Evolutionary conservation across 2,797 vertebrate species (phyloP), one percentile per base, ranked within the genome.

Genomic region (Pangasius larnaudii): DNA sequence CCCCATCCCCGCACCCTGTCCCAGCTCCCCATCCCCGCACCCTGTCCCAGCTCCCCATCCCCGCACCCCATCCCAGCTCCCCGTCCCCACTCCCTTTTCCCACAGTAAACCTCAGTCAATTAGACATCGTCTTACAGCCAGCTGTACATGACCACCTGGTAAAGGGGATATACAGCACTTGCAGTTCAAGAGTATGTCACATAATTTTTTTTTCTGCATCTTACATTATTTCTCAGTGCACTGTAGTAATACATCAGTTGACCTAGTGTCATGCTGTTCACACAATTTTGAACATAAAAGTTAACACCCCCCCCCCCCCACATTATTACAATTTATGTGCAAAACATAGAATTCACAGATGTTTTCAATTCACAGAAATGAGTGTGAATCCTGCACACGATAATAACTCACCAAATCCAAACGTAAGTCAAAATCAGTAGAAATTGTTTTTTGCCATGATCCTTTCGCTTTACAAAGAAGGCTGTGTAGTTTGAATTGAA

Each of bases 131-230:
- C 74, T 84, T 67, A 56, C 61, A 65, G 58, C 72, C 84, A 82
- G 84, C 83, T 82, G 88, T 71, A 72, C 65, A 61, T 51, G 39
- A 63, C 27, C 39, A 85, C 77, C 87, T 88, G 77, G 87, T 39
- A 84, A 71, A 61, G 19, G 1, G 11, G 61, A 49, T 58, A 46
- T 46, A 59, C 33, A 59, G 56, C 42, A 36, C 22, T 65, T 13
- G 36, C 22, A 16, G 74, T 67, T 65, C 22, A 84, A 84, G 46
- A 77, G 58, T 85, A 69, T 42, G 14, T 13, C 71, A 30, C 10
- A 6, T 49, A n/a, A n/a, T 2, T 74, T 30, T 39, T 18, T 18
- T 3, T 3, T 30, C 24, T 2, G 0, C 11, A 42, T 61, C 36
- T 81, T 27, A 63, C 36, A 61, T 81, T 80, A 59, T 59, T 80